Percentiles rank a stretch among this genome's conserved stretches.
These are phyloP conservation scores for Junonia oenone DNA, from an alignment of 2,888 invertebrate species.

Conservation along the genomic window DNA sequence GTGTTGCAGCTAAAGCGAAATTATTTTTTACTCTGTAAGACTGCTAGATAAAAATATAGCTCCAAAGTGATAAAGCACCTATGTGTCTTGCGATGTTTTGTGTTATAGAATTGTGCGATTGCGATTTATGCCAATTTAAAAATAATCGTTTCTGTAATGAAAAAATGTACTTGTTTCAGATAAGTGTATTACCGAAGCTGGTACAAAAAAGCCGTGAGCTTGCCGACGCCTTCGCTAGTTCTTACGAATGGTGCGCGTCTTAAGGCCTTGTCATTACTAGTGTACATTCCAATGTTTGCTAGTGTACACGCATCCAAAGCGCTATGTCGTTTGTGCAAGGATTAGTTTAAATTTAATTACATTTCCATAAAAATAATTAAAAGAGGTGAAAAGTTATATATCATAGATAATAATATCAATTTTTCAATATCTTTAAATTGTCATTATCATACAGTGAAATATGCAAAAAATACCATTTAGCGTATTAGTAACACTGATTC, in stretches of 20 bases:
- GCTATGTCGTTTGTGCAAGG: neutral
- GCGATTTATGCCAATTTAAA: too few relatives aligned
- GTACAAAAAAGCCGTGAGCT: constrained; percentile 21
- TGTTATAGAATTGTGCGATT: too few relatives aligned
- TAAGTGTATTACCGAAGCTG: neutral
- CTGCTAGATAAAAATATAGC: too few relatives aligned
- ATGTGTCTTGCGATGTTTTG: too few relatives aligned
- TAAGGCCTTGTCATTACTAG: constrained; percentile 4
- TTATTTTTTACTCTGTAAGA: neutral
- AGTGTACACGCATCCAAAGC: constrained; percentile 8
- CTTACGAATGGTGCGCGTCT: neutral
- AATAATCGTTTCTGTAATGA: neutral
- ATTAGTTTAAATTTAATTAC: neutral
- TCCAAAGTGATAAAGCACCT: too few relatives aligned
- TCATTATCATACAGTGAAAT: too few relatives aligned
- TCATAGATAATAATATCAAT: neutral
- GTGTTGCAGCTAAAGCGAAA: neutral
- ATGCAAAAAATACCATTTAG: neutral
- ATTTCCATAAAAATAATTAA: neutral
- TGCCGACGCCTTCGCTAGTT: constrained; percentile 17
- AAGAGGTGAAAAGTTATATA: neutral
- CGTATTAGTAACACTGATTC: constrained; percentile 1
- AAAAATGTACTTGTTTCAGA: constrained; percentile 17
- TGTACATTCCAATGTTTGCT: constrained; percentile 20
- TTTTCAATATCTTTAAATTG: neutral